These are phyloP conservation scores for Smutsia gigantea DNA, from an alignment of 2,797 vertebrate genomes.

Conservation along the genomic window DNA sequence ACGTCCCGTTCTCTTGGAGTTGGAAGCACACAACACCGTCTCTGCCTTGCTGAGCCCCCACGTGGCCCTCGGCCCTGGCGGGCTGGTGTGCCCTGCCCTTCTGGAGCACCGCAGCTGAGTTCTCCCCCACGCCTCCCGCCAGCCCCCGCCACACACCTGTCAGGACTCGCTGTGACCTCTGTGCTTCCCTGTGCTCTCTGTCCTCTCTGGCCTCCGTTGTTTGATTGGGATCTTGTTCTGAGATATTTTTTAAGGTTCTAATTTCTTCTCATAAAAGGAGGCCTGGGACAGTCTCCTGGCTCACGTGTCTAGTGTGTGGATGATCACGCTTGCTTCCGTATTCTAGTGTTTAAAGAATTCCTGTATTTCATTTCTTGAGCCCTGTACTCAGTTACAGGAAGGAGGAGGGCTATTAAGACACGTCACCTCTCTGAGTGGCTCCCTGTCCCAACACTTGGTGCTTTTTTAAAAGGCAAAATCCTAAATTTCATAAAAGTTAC, in stretches of 20 bases:
- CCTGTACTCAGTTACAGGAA: neutral
- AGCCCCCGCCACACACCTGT: neutral
- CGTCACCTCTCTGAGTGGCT: neutral
- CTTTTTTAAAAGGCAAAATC: neutral
- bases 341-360: neutral
- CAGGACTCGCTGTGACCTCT: neutral
- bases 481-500: conserved; percentile 18
- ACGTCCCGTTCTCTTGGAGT: neutral
- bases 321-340: neutral
- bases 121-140: neutral
- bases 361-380: neutral
- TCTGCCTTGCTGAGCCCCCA: neutral
- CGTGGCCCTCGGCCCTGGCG: neutral
- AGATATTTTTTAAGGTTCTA: neutral
- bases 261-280: neutral
- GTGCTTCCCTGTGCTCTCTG: neutral
- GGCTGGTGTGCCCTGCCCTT: neutral
- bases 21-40: neutral
- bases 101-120: neutral
- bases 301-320: neutral
- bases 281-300: neutral
- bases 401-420: neutral
- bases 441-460: neutral
- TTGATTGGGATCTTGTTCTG: neutral
- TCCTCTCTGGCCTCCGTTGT: neutral